Percentiles rank a stretch among this genome's conserved stretches.
These are phyloP conservation scores for Tapirus terrestris DNA, from an alignment of 2,113 vertebrate species.

Conservation along the genomic window DNA sequence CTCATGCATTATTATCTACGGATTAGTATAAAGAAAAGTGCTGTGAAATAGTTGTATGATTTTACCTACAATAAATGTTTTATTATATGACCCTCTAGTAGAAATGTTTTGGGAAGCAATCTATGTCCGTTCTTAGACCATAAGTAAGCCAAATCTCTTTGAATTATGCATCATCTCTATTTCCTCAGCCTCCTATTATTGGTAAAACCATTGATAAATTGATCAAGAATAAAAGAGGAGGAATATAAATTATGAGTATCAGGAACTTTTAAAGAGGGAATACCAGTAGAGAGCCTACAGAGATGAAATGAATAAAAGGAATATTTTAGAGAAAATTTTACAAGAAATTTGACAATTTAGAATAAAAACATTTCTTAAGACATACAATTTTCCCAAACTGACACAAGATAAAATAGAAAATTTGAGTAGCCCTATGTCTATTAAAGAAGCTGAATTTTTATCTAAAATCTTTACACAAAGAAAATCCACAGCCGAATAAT, in stretches of 20 bases:
- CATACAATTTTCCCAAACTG: background rate
- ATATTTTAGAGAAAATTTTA: background rate
- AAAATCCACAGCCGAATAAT: background rate
- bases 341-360: constrained; percentile 8
- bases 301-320: background rate
- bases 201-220: background rate
- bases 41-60: background rate
- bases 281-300: background rate
- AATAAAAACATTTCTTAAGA: background rate
- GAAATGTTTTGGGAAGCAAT: background rate
- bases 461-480: constrained; percentile 16
- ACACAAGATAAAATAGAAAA: constrained; percentile 40
- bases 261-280: background rate
- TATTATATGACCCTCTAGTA: background rate
- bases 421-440: background rate
- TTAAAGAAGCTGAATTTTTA: constrained; percentile 4
- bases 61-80: background rate
- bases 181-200: background rate
- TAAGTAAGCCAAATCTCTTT: background rate
- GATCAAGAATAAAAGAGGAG: background rate
- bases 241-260: background rate
- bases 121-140: background rate
- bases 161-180: background rate
- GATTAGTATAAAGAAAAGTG: background rate
- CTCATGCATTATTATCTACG: background rate